Evolutionary conservation across 2,888 invertebrate genomes (phyloP), one percentile per base, ranked within the genome.

Genomic region (Pachydiplax longipennis): DNA sequence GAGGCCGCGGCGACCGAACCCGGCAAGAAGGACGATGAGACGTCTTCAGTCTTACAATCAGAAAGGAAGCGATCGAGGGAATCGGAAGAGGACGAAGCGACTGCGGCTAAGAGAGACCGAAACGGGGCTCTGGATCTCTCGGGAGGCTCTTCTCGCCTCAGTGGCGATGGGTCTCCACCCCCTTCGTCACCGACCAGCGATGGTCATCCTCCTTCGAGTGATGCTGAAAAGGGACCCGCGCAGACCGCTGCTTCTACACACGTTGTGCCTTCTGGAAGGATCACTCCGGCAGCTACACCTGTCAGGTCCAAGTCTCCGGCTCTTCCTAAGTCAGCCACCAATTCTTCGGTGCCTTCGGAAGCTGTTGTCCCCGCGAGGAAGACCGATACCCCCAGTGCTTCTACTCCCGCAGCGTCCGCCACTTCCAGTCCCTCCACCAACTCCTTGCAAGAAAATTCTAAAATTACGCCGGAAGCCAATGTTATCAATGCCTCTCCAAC

Each of bases 131-230:
- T 87, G n/a, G 87, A 87, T 65, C 65, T 87, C 2, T 87, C 87
- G 22, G 87, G 87, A 22, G 87, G 87, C 37, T 87, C 87, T n/a
- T 87, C 87, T 40, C 87, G 87, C 61, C 87, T 87, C 87, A 87
- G 87, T 13, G 87, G 61, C 18, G 87, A 87, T 10, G 25, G 37
- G 18, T 37, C 87, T 35, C 87, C 61, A 1, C 10, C 44, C 4
- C 83, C 83, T 22, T 13, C 58, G 0, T 35, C 58, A 0, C 83
- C 58, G 0, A 4, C 58, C 35, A n/a, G 53, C 13, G 31, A 31
- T 22, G 22, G n/a, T 65, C 61, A 61, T 61, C 15, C 61, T 65
- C 73, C 73, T 13, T 35, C 13, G 12, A 65, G 12, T 61, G n/a
- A 31, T 61, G 37, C 22, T 15, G 10, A 4, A 35, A 87, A 58